Evolutionary conservation across 2,113 vertebrate species (phyloP), one percentile per base, ranked within the genome.

Genomic region (Pseudorhombus dupliciocellatus): DNA sequence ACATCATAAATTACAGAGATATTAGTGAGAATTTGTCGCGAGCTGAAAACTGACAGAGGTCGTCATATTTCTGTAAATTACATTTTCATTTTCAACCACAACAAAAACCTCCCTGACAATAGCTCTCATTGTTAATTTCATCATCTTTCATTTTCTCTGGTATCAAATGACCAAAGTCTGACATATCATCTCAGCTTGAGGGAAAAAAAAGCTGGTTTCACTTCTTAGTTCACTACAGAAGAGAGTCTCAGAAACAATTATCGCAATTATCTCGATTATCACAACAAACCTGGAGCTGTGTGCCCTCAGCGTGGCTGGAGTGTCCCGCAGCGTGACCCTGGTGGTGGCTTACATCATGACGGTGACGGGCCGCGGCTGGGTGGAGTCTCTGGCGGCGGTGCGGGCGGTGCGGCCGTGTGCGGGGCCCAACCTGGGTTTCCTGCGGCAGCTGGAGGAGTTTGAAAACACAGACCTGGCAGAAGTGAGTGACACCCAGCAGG

Each of bases 271-370:
- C 62, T 25, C 10, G 34, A 57, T 37, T 42, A 16, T 15, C 5
- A 0, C 4, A 9, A 4, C 8, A 31, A 48, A 51, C 10, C 21
- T 20, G 7, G 57, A 53, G 21, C 26, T 73, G 66, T 79, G 65
- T 50, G 46, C 4, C 64, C 26, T 69, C 91, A 99, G 97, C 79
- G 93, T 98, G 77, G 96, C 97, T 7, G 97, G 97, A 7, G 96
- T 98, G 80, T 98, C 97, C 64, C 95, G 96, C 76, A 98, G 97
- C 0, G 96, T 97, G 56, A 98, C 97, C 0, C 71, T 99, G 88
- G 97, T 98, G 79, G 95, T 96, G 52, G 96, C 96, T 2, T 98
- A 99, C 87, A 92, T 99, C 78, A 98, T 98, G 97, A 96, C 96
- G 0, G 93, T 96, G 89, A 98, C 97, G 0, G 92, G 95, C 7